phyloP scores from a whole-genome alignment of 2,888 invertebrate species.

The Labia minor region DNA sequence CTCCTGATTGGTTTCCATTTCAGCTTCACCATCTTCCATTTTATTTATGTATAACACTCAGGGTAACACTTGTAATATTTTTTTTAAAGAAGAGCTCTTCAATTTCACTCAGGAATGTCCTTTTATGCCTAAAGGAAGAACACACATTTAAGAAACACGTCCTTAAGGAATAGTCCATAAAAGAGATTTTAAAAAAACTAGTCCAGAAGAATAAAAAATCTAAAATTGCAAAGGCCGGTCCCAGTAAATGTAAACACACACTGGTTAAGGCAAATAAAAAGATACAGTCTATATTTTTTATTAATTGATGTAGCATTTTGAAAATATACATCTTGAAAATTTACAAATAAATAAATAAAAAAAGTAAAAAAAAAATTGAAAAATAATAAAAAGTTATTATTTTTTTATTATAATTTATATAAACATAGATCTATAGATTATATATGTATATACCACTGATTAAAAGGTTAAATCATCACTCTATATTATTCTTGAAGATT shows the following conservation, averaged over 20 bases:
- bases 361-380: not conserved
- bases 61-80: too few species aligned
- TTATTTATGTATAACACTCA: not conserved
- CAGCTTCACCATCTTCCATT: slow-evolving; percentile 24
- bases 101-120: not conserved
- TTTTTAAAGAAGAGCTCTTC: not conserved
- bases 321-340: not conserved
- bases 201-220: not conserved
- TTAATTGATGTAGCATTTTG: not conserved
- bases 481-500: not conserved
- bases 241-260: slow-evolving; percentile 7
- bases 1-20: slow-evolving; percentile 23
- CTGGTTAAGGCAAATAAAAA: not conserved
- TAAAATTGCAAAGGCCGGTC: slow-evolving; percentile 13
- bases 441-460: slow-evolving; percentile 1
- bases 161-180: not conserved
- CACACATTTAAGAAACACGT: slow-evolving; percentile 13
- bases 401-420: not conserved
- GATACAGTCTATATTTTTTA: not conserved
- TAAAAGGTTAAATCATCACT: not conserved
- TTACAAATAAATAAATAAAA: too few species aligned
- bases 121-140: slow-evolving; percentile 4
- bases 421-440: not conserved
- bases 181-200: not conserved
- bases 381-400: too few species aligned